Conservation (phyloP, 2,113 vertebrate genomes). For the Spea multiplicata region DNA sequence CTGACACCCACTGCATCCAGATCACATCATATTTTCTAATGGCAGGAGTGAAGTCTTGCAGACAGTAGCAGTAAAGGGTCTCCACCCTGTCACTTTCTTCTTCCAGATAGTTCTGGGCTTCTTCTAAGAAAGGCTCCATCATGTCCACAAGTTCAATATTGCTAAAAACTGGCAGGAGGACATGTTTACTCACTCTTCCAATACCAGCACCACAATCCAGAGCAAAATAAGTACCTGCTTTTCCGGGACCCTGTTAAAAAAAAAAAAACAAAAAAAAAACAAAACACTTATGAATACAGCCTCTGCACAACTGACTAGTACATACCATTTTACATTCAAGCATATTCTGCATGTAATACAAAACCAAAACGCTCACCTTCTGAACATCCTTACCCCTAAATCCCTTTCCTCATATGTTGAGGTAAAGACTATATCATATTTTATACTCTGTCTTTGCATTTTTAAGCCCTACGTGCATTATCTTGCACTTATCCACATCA, state of each 20-base stretch:
- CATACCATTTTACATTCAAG: too few relatives aligned
- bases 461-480: too few relatives aligned
- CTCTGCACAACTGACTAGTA: too few relatives aligned
- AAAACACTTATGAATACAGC: not conserved
- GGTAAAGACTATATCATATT: too few relatives aligned
- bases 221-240: conserved; percentile 78
- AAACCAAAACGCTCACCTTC: too few relatives aligned
- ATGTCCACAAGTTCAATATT: conserved; percentile 90
- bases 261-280: not conserved
- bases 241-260: conserved; percentile 75
- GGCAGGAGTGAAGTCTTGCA: conserved; percentile 84
- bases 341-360: too few relatives aligned
- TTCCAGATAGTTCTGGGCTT: conserved; percentile 85
- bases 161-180: conserved; percentile 86
- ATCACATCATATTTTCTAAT: conserved; percentile 84
- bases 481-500: too few relatives aligned
- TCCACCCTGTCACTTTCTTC: conserved; percentile 76
- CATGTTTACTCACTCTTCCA: conserved; percentile 86
- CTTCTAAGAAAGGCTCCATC: conserved; percentile 88
- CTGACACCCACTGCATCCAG: conserved; percentile 98
- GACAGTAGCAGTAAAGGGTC: conserved; percentile 83
- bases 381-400: too few relatives aligned
- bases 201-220: conserved; percentile 92
- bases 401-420: too few relatives aligned
- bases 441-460: too few relatives aligned